Conservation (phyloP, 2,797 vertebrate genomes). For the Vireo griseus region DNA sequence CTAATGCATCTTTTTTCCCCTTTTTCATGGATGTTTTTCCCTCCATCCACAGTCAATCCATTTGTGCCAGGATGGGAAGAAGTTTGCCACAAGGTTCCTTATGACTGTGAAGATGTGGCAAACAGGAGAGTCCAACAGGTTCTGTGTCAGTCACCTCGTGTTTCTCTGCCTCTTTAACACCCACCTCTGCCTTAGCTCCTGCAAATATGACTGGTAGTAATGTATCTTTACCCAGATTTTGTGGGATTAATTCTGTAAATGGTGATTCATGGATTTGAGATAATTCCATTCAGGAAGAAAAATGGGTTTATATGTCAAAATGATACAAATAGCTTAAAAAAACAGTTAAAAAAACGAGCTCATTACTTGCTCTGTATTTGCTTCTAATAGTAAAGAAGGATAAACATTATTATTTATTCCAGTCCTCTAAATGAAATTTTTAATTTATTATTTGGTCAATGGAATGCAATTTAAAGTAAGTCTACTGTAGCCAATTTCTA, state of each 20-base stretch:
- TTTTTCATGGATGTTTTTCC: neutral
- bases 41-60: constrained; percentile 61
- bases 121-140: constrained; percentile 67
- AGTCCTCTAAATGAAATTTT: neutral
- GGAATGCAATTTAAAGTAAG: neutral
- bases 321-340: neutral
- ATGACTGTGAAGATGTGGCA: constrained; percentile 62
- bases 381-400: neutral
- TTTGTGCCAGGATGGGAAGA: constrained; percentile 67
- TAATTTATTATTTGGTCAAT: neutral
- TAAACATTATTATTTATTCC: neutral
- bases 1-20: rapidly evolving
- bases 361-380: neutral
- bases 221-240: neutral
- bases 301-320: neutral
- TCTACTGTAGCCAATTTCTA: neutral
- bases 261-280: neutral
- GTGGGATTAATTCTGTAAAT: neutral
- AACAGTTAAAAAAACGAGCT: neutral
- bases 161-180: neutral
- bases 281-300: neutral
- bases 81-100: neutral
- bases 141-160: neutral
- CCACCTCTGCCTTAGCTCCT: neutral
- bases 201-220: neutral